Conservation (phyloP, 2,888 invertebrate genomes). For the Drosophila nigritarsus region DNA sequence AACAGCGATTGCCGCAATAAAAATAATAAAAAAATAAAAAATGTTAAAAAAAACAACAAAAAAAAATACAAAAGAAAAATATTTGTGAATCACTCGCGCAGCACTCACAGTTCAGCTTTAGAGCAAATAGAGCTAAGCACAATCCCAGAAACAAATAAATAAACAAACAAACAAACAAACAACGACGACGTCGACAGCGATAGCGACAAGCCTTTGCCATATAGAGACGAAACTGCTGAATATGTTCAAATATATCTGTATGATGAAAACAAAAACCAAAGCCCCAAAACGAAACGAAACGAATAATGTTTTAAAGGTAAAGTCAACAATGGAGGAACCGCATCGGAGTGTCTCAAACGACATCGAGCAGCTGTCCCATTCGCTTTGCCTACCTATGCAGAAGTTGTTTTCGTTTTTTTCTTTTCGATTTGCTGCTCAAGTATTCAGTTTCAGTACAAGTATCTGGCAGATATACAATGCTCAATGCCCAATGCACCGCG, state of each 20-base stretch:
- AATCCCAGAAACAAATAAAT: constrained; percentile 50
- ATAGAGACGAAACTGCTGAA: constrained; percentile 59
- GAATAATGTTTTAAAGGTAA: constrained; percentile 69
- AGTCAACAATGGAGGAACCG: constrained; percentile 53
- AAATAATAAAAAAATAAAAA: constrained; percentile 2
- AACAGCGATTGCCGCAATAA: constrained; percentile 48
- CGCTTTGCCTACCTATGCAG: constrained; percentile 75
- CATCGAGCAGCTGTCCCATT: constrained; percentile 64
- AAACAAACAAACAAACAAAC: constrained; percentile 28
- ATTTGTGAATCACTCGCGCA: constrained; percentile 54
- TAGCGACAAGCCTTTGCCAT: constrained; percentile 65
- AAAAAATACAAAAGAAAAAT: constrained; percentile 30
- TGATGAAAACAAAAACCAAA: constrained; percentile 54
- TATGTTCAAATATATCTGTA: constrained; percentile 31
- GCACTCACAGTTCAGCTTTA: constrained; percentile 43
- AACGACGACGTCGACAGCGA: not conserved
- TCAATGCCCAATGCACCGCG: constrained; percentile 10
- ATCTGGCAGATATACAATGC: constrained; percentile 40
- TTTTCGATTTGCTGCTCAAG: constrained; percentile 25
- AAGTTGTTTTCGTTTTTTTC: constrained; percentile 37
- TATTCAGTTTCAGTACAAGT: constrained; percentile 55
- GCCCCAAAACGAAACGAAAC: constrained; percentile 39
- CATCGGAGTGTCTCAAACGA: constrained; percentile 15
- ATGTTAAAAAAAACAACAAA: constrained; percentile 17
- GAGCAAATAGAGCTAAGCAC: constrained; percentile 72